Evolutionary conservation across 2,797 vertebrate species (phyloP), one percentile per base, ranked within the genome.

Genomic region (Micromesistius poutassou): DNA sequence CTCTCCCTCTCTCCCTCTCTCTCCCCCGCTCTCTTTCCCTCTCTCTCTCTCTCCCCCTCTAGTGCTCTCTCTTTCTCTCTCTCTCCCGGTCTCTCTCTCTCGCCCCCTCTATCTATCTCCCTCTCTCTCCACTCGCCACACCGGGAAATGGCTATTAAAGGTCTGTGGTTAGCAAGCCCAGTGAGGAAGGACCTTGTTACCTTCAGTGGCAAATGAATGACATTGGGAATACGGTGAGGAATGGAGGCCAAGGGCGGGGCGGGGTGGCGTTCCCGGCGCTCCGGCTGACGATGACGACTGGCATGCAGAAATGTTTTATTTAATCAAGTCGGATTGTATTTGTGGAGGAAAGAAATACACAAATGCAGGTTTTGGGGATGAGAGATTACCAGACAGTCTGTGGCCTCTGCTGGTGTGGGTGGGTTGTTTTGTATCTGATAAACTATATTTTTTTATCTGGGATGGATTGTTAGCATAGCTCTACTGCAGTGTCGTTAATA

Each of bases 141-240:
- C 90, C 80, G 92, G 93, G 93, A 95, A 94, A 95, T 95, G 92
- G 92, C 94, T 93, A 94, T 94, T 94, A 94, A 95, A 94, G 91
- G 91, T 91, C 91, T 93, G 92, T 93, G 91, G 91, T 93, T 94
- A 92, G 89, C 92, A 89, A 91, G 91, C 91, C 91, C 83, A 83
- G 76, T 87, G 89, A 92, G 91, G 92, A 94, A 92, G 91, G 93
- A 91, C 89, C 93, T 94, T 93, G 93, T 94, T 94, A 94, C 94
- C 91, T 93, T 90, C 89, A 87, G 90, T 94, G 93, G 92, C 89
- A 94, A 94, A 94, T 94, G 93, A 95, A 94, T 94, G 94, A 94
- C 94, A 95, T 92, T 93, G 93, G 91, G 89, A 91, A 93, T 92
- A 92, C 91, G 91, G 92, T 90, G 89, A 92, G 88, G 88, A 91